Conservation (phyloP, 1,140 invertebrate genomes). For the Vanessa tameamea region DNA sequence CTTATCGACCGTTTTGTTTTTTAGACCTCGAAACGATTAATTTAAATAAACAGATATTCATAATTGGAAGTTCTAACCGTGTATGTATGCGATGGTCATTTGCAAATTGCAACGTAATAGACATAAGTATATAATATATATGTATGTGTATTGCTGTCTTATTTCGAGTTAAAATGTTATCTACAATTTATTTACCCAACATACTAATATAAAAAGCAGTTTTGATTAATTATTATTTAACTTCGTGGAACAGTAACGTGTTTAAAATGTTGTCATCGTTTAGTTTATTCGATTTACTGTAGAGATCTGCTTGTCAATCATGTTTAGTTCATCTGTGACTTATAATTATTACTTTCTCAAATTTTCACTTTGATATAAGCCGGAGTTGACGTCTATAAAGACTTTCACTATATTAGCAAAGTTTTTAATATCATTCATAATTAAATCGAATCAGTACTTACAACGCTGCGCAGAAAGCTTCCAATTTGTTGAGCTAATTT, state of each 20-base stretch:
- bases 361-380: slow-evolving; percentile 7
- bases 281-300: too few relatives aligned
- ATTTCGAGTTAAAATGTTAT: not conserved
- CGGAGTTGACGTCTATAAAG: not conserved
- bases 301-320: not conserved
- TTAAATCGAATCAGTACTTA: not conserved
- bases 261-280: not conserved
- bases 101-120: not conserved
- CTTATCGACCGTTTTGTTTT: slow-evolving; percentile 1
- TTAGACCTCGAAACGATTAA: not conserved
- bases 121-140: not conserved
- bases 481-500: not conserved
- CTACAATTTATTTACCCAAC: not conserved
- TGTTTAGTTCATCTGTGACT: not conserved
- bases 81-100: not conserved
- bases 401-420: slow-evolving; percentile 10
- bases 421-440: not conserved
- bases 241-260: not conserved
- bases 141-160: not conserved
- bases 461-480: not conserved
- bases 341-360: slow-evolving; percentile 8
- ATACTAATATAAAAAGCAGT: not conserved
- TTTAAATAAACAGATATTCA: not conserved
- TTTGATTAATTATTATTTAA: not conserved
- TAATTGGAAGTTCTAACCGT: not conserved